Conservation (phyloP, 2,888 invertebrate species). For the Clepsis dumicolana region DNA sequence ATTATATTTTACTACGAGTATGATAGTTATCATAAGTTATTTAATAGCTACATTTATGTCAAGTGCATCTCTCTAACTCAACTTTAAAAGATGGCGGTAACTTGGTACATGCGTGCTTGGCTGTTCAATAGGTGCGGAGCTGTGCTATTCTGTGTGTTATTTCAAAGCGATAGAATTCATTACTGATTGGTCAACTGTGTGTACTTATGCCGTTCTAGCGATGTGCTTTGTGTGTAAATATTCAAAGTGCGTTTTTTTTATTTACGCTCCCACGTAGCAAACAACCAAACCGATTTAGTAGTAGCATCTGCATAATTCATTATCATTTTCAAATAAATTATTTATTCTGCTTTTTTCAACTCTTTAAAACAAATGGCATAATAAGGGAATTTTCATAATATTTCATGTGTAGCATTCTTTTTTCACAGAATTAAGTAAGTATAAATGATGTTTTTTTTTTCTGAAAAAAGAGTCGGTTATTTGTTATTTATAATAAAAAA, state of each 20-base stretch:
- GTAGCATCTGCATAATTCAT: slow-evolving; percentile 28
- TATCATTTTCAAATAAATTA: background rate
- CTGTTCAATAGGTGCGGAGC: slow-evolving; percentile 40
- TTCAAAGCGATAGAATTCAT: slow-evolving; percentile 15
- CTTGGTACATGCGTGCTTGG: slow-evolving; percentile 40
- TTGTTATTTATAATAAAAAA: too few relatives aligned
- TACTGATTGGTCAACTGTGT: background rate
- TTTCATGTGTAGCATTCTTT: too few relatives aligned
- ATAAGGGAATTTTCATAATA: too few relatives aligned
- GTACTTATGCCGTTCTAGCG: background rate
- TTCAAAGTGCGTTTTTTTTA: slow-evolving; percentile 4
- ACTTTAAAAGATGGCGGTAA: slow-evolving; percentile 13
- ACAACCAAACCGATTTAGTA: slow-evolving; percentile 38
- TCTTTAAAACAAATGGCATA: too few relatives aligned
- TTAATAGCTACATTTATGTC: background rate
- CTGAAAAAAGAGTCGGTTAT: too few relatives aligned
- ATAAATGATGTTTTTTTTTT: too few relatives aligned
- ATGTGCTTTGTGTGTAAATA: slow-evolving; percentile 15
- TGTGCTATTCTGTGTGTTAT: slow-evolving; percentile 28
- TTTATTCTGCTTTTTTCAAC: too few relatives aligned
- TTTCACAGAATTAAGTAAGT: too few relatives aligned
- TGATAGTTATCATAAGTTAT: too few relatives aligned
- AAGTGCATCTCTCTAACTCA: slow-evolving; percentile 20
- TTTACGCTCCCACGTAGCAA: slow-evolving; percentile 33
- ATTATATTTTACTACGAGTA: too few relatives aligned